Percentiles rank a stretch among this genome's conserved stretches.
These are phyloP conservation scores for Zaprionus obscuricornis DNA, from an alignment of 2,888 invertebrate species.

Conservation along the genomic window DNA sequence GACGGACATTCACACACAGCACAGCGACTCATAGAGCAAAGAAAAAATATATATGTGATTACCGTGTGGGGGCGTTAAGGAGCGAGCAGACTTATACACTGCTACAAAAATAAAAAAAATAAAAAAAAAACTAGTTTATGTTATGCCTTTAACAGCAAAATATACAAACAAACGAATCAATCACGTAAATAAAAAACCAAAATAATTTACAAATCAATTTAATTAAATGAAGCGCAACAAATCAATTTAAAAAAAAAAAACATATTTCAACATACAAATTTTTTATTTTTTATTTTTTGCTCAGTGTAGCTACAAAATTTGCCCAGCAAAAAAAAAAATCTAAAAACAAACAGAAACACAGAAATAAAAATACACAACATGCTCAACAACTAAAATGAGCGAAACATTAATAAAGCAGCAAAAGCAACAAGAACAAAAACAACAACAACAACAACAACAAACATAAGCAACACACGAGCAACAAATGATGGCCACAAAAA, in stretches of 20 bases:
- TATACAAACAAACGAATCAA: neutral
- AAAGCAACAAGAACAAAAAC: constrained; percentile 30
- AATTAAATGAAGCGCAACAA: no score
- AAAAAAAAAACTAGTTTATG: neutral
- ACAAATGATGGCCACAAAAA: constrained; percentile 53
- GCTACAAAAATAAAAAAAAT: constrained; percentile 16
- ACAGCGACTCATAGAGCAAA: no score
- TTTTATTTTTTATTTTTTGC: constrained; percentile 19
- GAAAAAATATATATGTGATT: no score
- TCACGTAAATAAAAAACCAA: neutral
- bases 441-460: constrained; percentile 6
- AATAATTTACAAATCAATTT: no score
- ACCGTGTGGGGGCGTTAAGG: constrained; percentile 7
- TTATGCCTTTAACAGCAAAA: neutral
- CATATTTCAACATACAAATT: no score
- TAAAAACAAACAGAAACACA: constrained; percentile 51
- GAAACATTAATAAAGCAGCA: constrained; percentile 47
- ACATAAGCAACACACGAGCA: no score
- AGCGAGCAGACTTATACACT: constrained; percentile 20
- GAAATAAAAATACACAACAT: constrained; percentile 42
- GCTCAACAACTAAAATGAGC: constrained; percentile 47
- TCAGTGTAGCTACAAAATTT: constrained; percentile 44
- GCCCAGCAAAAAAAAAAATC: constrained; percentile 44
- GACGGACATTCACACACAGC: no score
- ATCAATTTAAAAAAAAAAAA: no score